Evolutionary conservation across 2,797 vertebrate genomes (phyloP).

Genomic region (Morelia viridis): DNA sequence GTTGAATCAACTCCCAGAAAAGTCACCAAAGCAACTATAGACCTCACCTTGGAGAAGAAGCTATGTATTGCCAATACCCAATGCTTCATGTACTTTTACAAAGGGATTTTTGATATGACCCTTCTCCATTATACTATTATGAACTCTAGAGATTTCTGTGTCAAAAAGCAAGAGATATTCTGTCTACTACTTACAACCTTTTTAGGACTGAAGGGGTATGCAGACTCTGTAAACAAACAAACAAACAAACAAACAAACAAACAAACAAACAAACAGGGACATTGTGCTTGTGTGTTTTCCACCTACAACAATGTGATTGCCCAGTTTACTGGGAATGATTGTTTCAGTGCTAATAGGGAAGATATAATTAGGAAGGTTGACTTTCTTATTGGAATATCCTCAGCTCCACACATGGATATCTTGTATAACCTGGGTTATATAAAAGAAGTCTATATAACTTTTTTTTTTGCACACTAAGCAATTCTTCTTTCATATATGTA

Average conservation of each 20-base stretch:
- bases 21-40: background rate
- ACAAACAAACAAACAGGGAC: background rate
- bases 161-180: slow-evolving; percentile 13
- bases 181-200: background rate
- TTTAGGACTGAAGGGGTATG: background rate
- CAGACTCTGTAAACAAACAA: background rate
- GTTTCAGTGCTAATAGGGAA: background rate
- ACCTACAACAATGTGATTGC: slow-evolving; percentile 14
- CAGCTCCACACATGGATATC: background rate
- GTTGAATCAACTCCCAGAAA: fast-evolving
- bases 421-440: background rate
- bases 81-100: slow-evolving; percentile 7
- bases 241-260: background rate
- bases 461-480: background rate
- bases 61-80: background rate
- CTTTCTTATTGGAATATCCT: background rate
- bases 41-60: background rate
- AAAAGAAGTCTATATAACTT: background rate
- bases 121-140: slow-evolving; percentile 8
- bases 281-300: background rate
- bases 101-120: slow-evolving; percentile 32
- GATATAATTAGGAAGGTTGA: background rate
- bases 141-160: background rate
- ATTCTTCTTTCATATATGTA: background rate
- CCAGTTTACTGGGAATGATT: background rate